Evolutionary conservation across 2,113 vertebrate species (phyloP).

Genomic region (Bubalus kerabau): DNA sequence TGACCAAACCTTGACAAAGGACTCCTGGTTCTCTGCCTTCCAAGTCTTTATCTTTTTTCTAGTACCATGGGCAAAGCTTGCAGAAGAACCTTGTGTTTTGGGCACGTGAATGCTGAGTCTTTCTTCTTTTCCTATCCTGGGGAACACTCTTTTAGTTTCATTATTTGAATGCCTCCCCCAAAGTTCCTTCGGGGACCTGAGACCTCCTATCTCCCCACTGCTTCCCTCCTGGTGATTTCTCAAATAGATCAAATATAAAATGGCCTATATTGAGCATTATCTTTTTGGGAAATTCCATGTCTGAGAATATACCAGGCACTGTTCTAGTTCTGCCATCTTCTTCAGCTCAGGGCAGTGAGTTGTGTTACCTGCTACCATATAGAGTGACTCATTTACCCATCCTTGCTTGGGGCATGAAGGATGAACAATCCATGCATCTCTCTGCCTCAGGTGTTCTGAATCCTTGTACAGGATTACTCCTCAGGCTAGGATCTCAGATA

Average conservation of each 20-base stretch:
- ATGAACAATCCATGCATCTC: background rate
- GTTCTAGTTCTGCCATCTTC: background rate
- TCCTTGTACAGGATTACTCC: background rate
- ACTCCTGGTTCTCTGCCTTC: background rate
- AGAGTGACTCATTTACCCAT: background rate
- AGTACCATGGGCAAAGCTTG: background rate
- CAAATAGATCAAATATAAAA: background rate
- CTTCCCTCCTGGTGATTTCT: background rate
- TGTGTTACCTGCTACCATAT: background rate
- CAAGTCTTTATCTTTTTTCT: background rate
- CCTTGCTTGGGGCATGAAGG: background rate
- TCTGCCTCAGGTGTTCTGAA: background rate
- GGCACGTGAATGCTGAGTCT: background rate
- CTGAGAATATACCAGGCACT: background rate
- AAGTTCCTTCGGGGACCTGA: background rate
- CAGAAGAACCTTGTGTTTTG: background rate
- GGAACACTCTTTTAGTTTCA: background rate
- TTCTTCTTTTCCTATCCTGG: background rate
- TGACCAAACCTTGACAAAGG: background rate
- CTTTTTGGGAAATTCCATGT: background rate
- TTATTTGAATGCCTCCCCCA: background rate
- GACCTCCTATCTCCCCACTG: background rate
- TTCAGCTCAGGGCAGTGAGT: background rate
- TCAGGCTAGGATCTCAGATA: background rate
- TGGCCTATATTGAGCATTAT: background rate